Base-by-base conservation (phyloP, 2,113 vertebrate genomes). In the Hypocryptadius cinnamomeus region DNA sequence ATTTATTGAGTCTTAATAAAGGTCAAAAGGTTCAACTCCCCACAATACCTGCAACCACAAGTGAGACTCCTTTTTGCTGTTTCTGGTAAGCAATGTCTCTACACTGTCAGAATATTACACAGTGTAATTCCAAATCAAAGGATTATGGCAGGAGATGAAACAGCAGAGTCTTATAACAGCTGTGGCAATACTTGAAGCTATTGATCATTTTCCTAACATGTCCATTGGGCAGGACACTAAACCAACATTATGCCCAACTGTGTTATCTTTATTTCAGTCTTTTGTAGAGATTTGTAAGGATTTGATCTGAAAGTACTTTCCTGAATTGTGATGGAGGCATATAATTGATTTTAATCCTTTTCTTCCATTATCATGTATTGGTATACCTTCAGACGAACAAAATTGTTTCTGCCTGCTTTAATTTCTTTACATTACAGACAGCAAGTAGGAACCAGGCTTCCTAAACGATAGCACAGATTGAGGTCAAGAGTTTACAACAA, bases 401-500 rank as follows among this genome's bases (percentile, higher is more conserved):
- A 92, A 84, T 72, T 33, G 20, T 64, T 82, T 69, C 72, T 92
- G 74, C 73, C 61, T 92, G 64, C 73, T 80, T 91, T 87, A 89
- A 93, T 94, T 94, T 66, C 71, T 92, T 85, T 60, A 93, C 57
- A 59, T 69, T 92, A 90, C 37, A 83, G 71, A 73, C 23, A 73
- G 82, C 76, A 94, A 91, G 76, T 30, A 94, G 64, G 73, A 83
- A 71, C 40, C 33, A 65, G n/a, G 78, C 66, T 77, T 96, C 57
- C 77, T 47, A 79, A 64, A 54, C 7, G 61, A 51, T 9, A 68
- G 68, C 66, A 74, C 56, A 90, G 78, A 90, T 45, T 72, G 68
- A 90, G 94, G 95, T 86, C 94, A 96, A 82, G 80, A 89, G 87
- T 91, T 87, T 63, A 85, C 61, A 84, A 82, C 95, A 79, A 87